Percentiles rank a stretch among this genome's conserved stretches.
Evolutionary conservation across 2,888 invertebrate species (phyloP).

Genomic region (Dorcus parallelipipedus): DNA sequence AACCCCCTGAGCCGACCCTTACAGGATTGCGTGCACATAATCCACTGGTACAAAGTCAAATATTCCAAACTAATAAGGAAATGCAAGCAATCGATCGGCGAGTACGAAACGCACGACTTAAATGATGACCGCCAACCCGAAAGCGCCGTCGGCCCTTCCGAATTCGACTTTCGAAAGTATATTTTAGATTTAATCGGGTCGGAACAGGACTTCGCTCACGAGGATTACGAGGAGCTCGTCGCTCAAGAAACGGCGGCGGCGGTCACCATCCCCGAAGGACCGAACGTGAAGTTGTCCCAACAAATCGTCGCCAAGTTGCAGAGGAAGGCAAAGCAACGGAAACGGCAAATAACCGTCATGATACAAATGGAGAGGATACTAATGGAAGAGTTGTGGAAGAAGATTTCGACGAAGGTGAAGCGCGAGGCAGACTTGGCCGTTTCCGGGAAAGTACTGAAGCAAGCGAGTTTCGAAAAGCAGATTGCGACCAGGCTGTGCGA

Average conservation of each 20-base stretch:
- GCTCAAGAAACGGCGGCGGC: conserved; percentile 29
- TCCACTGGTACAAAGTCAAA: conserved; percentile 59
- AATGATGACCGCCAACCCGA: no score
- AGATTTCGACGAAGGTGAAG: conserved; percentile 43
- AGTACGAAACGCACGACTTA: no score
- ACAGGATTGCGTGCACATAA: conserved; percentile 46
- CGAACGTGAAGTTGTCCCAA: conserved; percentile 39
- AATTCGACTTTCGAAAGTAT: no score
- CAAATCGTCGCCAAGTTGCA: conserved; percentile 53
- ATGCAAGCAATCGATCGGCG: conserved; percentile 25
- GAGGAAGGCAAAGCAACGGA: conserved; percentile 47
- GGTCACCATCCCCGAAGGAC: conserved; percentile 22
- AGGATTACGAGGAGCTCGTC: conserved; percentile 29
- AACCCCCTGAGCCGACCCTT: conserved; percentile 14
- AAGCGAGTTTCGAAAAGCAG: conserved; percentile 64
- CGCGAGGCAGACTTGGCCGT: conserved; percentile 49
- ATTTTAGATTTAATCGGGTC: no score
- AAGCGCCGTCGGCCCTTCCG: no score
- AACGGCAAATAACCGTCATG: conserved; percentile 51
- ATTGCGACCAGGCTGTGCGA: conserved; percentile 62
- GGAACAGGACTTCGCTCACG: neutral
- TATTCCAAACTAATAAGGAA: conserved; percentile 49
- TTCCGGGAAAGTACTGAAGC: conserved; percentile 56
- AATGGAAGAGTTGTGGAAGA: no score
- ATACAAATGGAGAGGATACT: conserved; percentile 41